These are phyloP conservation scores for Empidonax traillii DNA, from an alignment of 2,113 vertebrate genomes.

Conservation along the genomic window DNA sequence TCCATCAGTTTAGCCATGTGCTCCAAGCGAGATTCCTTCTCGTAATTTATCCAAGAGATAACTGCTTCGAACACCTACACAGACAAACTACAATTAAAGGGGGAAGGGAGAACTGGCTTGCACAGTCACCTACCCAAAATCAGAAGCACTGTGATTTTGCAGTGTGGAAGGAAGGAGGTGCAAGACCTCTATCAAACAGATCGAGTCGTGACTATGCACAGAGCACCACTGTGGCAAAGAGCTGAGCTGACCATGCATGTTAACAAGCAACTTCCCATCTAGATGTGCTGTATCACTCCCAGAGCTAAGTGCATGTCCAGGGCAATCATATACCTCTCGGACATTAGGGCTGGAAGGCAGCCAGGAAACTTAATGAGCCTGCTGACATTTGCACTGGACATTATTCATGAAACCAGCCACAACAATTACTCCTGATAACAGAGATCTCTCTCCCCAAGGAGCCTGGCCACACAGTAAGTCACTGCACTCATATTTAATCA, in stretches of 20 bases:
- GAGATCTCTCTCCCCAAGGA: not conserved
- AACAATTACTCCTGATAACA: not conserved
- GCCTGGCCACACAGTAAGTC: not conserved
- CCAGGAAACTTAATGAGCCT: slow-evolving; percentile 39
- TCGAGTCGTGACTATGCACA: not conserved
- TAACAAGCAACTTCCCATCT: not conserved
- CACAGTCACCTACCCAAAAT: not conserved
- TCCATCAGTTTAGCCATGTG: slow-evolving; percentile 96
- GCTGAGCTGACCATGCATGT: not conserved
- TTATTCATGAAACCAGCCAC: slow-evolving; percentile 23
- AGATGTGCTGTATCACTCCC: slow-evolving; percentile 14
- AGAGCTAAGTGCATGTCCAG: not conserved
- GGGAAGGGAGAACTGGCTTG: not conserved
- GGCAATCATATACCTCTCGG: not conserved
- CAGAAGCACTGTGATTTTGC: not conserved
- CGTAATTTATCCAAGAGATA: slow-evolving; percentile 94
- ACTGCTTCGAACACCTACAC: slow-evolving; percentile 94
- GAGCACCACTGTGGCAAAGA: not conserved
- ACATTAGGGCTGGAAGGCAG: not conserved
- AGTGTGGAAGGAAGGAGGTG: fast-evolving
- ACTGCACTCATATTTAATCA: not conserved
- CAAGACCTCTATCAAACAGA: not conserved
- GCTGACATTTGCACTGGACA: slow-evolving; percentile 6
- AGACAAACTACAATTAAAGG: not conserved
- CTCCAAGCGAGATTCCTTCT: slow-evolving; percentile 88